Evolutionary conservation across 2,113 vertebrate genomes (phyloP).

Genomic region (Rynchops niger): DNA sequence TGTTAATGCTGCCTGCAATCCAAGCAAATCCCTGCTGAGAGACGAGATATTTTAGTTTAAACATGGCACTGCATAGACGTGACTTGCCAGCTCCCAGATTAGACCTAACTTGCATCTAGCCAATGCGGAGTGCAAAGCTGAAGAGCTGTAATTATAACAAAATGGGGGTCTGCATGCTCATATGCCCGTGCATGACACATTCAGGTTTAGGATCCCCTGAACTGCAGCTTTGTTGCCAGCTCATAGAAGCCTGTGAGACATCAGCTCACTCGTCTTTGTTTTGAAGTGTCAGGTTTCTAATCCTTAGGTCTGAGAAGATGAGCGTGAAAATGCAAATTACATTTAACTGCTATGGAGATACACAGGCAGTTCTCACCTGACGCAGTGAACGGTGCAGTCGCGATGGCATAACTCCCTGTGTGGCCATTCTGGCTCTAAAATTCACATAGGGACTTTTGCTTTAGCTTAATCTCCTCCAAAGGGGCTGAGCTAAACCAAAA

Average conservation of each 20-base stretch:
- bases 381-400: neutral
- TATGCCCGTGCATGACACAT: accelerated
- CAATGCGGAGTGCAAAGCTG: neutral
- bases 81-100: neutral
- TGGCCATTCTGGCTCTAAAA: neutral
- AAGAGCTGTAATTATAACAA: neutral
- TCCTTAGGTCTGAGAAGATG: neutral
- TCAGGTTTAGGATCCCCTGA: neutral
- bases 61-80: neutral
- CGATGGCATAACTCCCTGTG: neutral
- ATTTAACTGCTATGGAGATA: neutral
- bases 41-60: neutral
- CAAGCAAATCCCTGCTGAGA: constrained; percentile 1
- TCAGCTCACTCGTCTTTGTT: neutral
- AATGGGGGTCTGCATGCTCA: neutral
- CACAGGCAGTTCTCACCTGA: neutral
- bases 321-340: neutral
- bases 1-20: neutral
- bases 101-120: neutral
- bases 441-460: neutral
- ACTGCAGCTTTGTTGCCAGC: neutral
- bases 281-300: neutral
- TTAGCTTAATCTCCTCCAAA: neutral
- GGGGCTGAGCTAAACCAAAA: neutral
- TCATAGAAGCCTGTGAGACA: neutral